Conservation (phyloP, 2,888 invertebrate genomes). For the Osedax frankpressi region DNA sequence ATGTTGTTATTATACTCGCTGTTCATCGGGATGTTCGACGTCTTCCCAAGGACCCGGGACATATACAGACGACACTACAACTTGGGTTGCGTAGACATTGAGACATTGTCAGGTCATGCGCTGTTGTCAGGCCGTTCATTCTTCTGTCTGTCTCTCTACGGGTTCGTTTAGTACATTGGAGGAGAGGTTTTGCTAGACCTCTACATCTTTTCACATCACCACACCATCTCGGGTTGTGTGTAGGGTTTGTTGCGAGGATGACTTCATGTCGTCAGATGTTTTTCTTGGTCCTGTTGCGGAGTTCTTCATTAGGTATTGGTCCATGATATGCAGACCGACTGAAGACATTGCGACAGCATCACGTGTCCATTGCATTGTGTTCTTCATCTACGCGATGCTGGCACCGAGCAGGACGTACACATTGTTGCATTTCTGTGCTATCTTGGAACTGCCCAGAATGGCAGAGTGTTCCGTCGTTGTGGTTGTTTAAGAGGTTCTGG, state of each 20-base stretch:
- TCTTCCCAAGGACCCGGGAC: background rate
- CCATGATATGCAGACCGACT: background rate
- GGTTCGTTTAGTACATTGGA: background rate
- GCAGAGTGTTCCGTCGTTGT: background rate
- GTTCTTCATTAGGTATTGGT: background rate
- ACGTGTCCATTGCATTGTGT: background rate
- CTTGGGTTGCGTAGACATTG: background rate
- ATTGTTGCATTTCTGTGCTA: background rate
- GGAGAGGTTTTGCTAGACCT: background rate
- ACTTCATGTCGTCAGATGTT: background rate
- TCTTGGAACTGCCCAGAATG: background rate
- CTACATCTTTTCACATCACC: background rate
- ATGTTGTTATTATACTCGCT: conserved; percentile 1
- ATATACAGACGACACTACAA: background rate
- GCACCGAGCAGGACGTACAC: background rate
- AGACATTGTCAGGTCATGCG: background rate
- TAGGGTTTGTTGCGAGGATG: background rate
- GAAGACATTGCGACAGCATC: background rate
- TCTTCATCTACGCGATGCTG: background rate
- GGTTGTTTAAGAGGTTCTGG: background rate
- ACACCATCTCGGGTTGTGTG: background rate
- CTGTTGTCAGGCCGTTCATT: background rate
- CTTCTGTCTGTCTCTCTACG: background rate
- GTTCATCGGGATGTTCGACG: background rate
- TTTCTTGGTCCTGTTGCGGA: background rate